Evolutionary conservation across 2,888 invertebrate species (phyloP).

Genomic region (Strigamia crassipes): DNA sequence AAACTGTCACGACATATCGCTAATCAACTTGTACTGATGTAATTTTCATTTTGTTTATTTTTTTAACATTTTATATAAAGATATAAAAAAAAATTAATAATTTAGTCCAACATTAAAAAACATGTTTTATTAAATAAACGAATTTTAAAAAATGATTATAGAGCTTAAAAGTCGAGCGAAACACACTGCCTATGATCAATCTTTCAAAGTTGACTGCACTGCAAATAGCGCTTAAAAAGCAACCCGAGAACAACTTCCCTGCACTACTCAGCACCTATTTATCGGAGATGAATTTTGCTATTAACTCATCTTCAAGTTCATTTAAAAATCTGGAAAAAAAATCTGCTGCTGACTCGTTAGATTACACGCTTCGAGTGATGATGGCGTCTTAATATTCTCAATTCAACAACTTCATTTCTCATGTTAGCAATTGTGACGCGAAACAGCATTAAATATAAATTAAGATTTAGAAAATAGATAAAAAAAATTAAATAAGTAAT

Average conservation of each 20-base stretch:
- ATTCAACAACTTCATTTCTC: constrained; percentile 3
- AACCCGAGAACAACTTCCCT: constrained; percentile 5
- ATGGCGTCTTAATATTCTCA: not conserved
- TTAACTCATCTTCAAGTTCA: not conserved
- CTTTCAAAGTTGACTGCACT: not conserved
- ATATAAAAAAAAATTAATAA: too few relatives aligned
- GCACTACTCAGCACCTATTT: constrained; percentile 4
- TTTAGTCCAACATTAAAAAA: too few relatives aligned
- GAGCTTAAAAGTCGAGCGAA: not conserved
- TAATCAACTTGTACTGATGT: too few relatives aligned
- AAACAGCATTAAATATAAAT: not conserved
- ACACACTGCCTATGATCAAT: not conserved
- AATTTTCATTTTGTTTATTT: too few relatives aligned
- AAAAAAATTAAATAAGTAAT: not conserved
- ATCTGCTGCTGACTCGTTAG: not conserved
- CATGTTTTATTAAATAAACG: not conserved
- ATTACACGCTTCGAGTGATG: constrained; percentile 8
- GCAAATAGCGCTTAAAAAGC: not conserved
- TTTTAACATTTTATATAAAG: too few relatives aligned
- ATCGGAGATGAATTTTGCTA: constrained; percentile 7
- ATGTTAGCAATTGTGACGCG: not conserved
- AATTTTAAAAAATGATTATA: not conserved
- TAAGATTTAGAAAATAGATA: too few relatives aligned
- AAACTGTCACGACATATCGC: too few relatives aligned
- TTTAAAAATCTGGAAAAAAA: not conserved